Base-by-base conservation (phyloP, 1,140 invertebrate genomes). In the Lordiphosa mommai region DNA sequence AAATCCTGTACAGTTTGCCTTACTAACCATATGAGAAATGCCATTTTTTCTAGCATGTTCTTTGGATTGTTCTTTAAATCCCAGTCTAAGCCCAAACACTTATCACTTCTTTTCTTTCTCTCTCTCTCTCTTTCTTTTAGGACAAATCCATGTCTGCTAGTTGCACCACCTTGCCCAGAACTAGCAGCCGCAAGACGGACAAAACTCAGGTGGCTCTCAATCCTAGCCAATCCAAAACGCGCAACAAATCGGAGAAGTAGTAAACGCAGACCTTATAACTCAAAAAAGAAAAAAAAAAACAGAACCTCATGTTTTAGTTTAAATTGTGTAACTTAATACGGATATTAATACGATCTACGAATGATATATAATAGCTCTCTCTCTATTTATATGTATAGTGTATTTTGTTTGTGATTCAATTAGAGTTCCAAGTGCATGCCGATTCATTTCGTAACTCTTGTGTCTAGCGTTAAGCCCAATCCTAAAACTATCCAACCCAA, bases 161-260 rank as follows among this genome's bases (percentile, higher is more conserved):
- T 61, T 92, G 90, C 68, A 91, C 91, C 34, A 92, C 91, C 10
- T 72, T 92, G 41, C 91, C 91, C 32, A 91, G 89, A 66, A 91
- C 65, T 14, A 91, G 88, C 90, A 92, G 72, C 69, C 89, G 43
- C 58, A 80, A 66, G 40, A 33, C 79, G 29, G 79, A 84, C 0
- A 84, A 72, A 58, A 36, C 59, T 23, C 77, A 65, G 48, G 41
- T 49, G 36, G 48, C 68, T 14, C 51, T 29, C 50, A 52, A 52
- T 20, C 30, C 49, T 20, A 56, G 72, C 5, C 72, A 72, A 48
- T 37, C 47, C 30, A 88, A 88, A 66, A 61, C 67, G 33, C 86
- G 86, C 41, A 85, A 65, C 52, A 88, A 86, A 60, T 61, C 48
- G 49, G 85, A 87, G 20, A 87, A 87, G 57, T 87, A 74, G 50